Evolutionary conservation across 2,113 vertebrate species (phyloP), one percentile per base, ranked within the genome.

Genomic region (Eulacestoma nigropectus): DNA sequence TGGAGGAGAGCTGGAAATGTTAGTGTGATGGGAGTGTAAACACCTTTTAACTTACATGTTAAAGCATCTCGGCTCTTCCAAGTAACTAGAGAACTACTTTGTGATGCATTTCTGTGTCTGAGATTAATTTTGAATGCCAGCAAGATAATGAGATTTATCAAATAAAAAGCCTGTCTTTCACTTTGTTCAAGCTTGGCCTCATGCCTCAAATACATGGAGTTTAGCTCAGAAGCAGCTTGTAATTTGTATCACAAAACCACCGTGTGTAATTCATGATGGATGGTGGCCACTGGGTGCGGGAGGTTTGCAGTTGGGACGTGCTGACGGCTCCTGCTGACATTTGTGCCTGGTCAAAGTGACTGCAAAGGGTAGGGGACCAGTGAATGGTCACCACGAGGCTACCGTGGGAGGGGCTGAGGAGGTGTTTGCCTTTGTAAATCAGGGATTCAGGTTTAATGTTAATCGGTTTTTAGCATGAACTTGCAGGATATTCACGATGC

Each of bases 141-240:
- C 7, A 4, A 92, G 82, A 90, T 88, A 95, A 96, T 88, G 83
- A 95, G 84, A 89, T 84, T 95, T 93, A 92, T 93, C 95, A 91
- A 94, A 70, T 95, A 92, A 95, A 93, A 95, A 67, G 91, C 63
- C 62, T 18, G 50, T 93, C 93, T 97, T 96, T 94, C 77, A 89
- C 85, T 90, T 93, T 57, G n/a, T 82, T 95, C 82, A 27, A 33
- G 91, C 76, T 86, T 96, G 96, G 90, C 89, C 93, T 95, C 62
- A 18, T 93, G 88, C 92, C 84, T 87, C 91, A 74, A 69, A 87
- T 88, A 77, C 93, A 49, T 25, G 50, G 80, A 93, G 52, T 62
- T 90, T 29, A 93, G 59, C 79, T 96, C 75, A 27, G 70, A 67
- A 75, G 79, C 76, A 47, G 52, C 50, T 89, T 85, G n/a, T 89